Conservation (phyloP, 1,140 invertebrate genomes). For the Drosophila murphyi region DNA sequence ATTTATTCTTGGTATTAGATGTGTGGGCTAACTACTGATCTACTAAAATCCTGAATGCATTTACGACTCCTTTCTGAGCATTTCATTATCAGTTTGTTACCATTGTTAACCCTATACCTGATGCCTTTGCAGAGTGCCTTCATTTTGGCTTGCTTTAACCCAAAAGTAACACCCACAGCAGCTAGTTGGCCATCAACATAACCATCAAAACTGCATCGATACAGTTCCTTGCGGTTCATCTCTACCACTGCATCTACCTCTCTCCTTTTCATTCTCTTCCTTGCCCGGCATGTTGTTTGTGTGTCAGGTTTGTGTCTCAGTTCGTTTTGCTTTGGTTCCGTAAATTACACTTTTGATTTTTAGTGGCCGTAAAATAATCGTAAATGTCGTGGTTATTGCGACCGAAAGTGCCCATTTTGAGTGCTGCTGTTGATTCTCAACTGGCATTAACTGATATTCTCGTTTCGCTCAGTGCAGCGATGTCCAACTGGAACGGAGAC, state of each 20-base stretch:
- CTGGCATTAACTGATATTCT: conserved; percentile 74
- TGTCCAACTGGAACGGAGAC: conserved; percentile 29
- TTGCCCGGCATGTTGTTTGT: conserved; percentile 16
- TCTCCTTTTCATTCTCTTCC: not conserved
- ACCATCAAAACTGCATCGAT: conserved; percentile 48
- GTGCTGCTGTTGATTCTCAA: conserved; percentile 52
- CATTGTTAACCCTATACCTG: conserved; percentile 6
- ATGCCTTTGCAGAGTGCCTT: conserved; percentile 18
- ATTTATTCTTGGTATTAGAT: no score
- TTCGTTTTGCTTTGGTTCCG: conserved; percentile 76
- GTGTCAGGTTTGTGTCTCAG: conserved; percentile 62
- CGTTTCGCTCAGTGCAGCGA: conserved; percentile 74
- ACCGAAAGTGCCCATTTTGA: conserved; percentile 83
- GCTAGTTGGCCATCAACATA: conserved; percentile 1
- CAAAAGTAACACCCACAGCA: conserved; percentile 27
- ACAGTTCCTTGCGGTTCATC: conserved; percentile 1
- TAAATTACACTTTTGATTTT: conserved; percentile 85
- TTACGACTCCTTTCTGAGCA: not conserved
- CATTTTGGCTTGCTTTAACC: conserved; percentile 17
- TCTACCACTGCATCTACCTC: conserved; percentile 5
- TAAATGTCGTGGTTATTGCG: conserved; percentile 84
- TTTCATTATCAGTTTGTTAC: not conserved
- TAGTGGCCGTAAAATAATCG: conserved; percentile 84
- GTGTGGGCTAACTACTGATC: no score
- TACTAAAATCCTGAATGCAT: not conserved